Evolutionary conservation across 2,888 invertebrate genomes (phyloP).

Genomic region (Hydrotaea cyrtoneurina): DNA sequence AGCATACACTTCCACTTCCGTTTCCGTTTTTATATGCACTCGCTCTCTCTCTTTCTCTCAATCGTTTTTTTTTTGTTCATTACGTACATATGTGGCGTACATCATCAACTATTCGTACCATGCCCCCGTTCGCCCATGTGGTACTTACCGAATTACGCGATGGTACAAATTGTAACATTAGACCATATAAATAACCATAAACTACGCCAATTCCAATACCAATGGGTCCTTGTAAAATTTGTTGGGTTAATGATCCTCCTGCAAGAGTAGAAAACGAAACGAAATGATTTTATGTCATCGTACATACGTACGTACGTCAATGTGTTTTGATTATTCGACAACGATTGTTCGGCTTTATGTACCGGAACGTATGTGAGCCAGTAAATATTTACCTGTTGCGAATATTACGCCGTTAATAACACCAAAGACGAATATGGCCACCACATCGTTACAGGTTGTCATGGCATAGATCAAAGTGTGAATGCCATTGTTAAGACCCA

Average conservation of each 20-base stretch:
- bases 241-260: slow-evolving; percentile 81
- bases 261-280: slow-evolving; percentile 39
- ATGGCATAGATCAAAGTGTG: slow-evolving; percentile 85
- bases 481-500: slow-evolving; percentile 87
- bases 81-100: background rate
- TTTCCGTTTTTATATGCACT: slow-evolving; percentile 8
- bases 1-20: slow-evolving; percentile 14
- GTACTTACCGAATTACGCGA: slow-evolving; percentile 80
- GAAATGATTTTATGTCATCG: slow-evolving; percentile 16
- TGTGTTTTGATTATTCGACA: slow-evolving; percentile 6
- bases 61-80: background rate
- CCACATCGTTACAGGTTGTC: slow-evolving; percentile 87
- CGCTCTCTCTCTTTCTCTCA: background rate
- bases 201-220: slow-evolving; percentile 84
- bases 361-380: background rate
- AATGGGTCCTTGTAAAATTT: slow-evolving; percentile 83
- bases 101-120: background rate
- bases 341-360: background rate
- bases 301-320: background rate
- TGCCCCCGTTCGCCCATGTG: background rate
- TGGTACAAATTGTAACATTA: slow-evolving; percentile 85
- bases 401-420: slow-evolving; percentile 85
- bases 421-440: slow-evolving; percentile 88
- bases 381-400: slow-evolving; percentile 81
- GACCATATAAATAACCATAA: slow-evolving; percentile 84